Conservation (phyloP, 2,113 vertebrate genomes). For the Prunella fulvescens region DNA sequence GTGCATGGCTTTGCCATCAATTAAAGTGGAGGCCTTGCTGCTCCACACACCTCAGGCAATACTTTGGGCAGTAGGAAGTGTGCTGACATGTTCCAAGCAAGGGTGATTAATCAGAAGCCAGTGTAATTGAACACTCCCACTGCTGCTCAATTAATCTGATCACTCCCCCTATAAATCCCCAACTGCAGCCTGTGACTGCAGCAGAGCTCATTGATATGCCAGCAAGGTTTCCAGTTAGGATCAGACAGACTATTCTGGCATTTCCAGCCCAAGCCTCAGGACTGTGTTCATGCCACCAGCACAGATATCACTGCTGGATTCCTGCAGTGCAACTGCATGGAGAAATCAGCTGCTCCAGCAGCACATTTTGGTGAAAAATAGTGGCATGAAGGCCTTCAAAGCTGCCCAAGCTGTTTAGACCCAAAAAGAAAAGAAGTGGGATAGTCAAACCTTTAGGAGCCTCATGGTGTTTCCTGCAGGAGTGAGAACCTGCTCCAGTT, state of each 20-base stretch:
- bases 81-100: neutral
- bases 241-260: neutral
- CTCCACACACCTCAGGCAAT: neutral
- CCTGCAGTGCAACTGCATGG: neutral
- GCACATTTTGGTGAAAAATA: neutral
- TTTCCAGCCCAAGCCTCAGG: neutral
- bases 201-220: conserved; percentile 30
- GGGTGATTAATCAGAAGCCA: neutral
- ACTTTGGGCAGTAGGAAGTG: neutral
- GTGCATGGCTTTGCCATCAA: neutral
- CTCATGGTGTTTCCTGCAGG: neutral
- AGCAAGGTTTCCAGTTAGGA: neutral
- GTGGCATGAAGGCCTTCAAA: neutral
- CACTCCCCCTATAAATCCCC: neutral
- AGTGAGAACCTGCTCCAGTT: neutral
- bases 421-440: neutral
- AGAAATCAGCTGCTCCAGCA: neutral
- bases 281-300: neutral
- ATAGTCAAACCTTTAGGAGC: neutral
- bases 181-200: neutral
- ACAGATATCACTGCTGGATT: neutral
- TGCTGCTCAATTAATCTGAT: conserved; percentile 6
- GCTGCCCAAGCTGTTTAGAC: neutral
- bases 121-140: neutral
- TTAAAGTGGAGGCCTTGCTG: neutral